A percentile compares a stretch with the other conserved stretches of the same genome.
phyloP scores from a whole-genome alignment of 2,113 vertebrate genomes.

The Mustelus asterias region DNA sequence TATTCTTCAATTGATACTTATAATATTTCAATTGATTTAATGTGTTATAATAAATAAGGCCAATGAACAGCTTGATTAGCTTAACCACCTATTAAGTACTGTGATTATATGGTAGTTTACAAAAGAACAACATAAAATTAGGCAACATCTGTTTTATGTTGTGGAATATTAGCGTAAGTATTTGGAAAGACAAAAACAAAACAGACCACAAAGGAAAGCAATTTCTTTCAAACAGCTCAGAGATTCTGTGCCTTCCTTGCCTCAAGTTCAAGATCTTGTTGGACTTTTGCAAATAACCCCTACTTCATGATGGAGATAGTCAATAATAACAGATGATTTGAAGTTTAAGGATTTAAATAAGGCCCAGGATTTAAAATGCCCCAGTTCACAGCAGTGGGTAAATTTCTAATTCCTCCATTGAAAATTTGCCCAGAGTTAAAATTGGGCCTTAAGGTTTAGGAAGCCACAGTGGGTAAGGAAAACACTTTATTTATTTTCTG shows the following conservation, averaged over 20 bases:
- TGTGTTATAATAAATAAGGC: conserved; percentile 26
- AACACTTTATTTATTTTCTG: neutral
- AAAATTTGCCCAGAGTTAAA: neutral
- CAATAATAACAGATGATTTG: neutral
- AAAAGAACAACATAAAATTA: conserved; percentile 15
- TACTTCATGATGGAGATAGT: neutral
- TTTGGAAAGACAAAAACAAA: neutral
- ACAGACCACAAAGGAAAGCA: neutral
- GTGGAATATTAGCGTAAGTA: neutral
- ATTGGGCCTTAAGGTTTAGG: neutral
- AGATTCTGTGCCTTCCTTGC: neutral
- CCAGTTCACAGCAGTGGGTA: neutral
- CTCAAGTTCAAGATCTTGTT: neutral
- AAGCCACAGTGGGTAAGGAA: neutral
- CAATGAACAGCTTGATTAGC: conserved; percentile 21
- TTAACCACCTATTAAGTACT: conserved; percentile 27
- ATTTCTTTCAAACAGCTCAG: neutral
- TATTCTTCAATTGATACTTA: neutral
- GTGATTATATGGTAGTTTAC: conserved; percentile 20
- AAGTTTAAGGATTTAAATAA: neutral
- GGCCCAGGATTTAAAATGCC: neutral
- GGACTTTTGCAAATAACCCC: neutral
- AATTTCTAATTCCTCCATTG: neutral
- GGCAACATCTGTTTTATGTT: neutral
- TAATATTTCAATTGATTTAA: conserved; percentile 26